Percentiles rank a stretch among this genome's conserved stretches.
These are phyloP conservation scores for Nipponia nippon DNA, from an alignment of 2,113 vertebrate species.

Conservation along the genomic window DNA sequence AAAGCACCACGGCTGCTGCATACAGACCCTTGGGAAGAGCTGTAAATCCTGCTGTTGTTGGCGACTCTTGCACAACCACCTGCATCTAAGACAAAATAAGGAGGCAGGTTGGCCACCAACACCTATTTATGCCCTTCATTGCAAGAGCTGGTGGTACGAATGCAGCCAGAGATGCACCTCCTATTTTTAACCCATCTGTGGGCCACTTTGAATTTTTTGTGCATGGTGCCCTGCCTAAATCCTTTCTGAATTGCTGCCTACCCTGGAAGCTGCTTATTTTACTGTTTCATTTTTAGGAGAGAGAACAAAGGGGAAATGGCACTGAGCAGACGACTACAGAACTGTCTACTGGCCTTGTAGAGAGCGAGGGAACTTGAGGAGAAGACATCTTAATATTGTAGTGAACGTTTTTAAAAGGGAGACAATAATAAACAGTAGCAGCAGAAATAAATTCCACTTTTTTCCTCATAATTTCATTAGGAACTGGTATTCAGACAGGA, in stretches of 20 bases:
- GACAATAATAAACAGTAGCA: background rate
- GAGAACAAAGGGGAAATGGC: background rate
- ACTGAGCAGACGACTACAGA: background rate
- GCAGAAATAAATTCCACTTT: background rate
- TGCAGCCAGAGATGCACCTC: background rate
- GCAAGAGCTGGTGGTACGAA: background rate
- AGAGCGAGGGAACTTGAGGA: background rate
- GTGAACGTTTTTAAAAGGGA: background rate
- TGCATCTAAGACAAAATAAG: background rate
- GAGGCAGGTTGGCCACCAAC: background rate
- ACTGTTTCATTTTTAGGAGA: background rate
- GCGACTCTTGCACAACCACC: background rate
- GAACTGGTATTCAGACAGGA: background rate
- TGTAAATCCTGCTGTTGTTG: background rate
- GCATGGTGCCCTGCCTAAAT: background rate
- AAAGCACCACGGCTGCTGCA: background rate
- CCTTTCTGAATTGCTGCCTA: background rate
- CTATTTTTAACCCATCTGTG: background rate
- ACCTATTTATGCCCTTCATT: background rate
- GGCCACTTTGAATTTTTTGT: background rate
- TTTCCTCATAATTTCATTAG: conserved; percentile 20
- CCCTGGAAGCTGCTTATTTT: background rate
- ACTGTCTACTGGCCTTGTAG: background rate
- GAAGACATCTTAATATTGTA: background rate
- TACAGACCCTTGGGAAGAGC: background rate